These are phyloP conservation scores for Oplegnathus fasciatus DNA, from an alignment of 2,113 vertebrate species.

Conservation along the genomic window DNA sequence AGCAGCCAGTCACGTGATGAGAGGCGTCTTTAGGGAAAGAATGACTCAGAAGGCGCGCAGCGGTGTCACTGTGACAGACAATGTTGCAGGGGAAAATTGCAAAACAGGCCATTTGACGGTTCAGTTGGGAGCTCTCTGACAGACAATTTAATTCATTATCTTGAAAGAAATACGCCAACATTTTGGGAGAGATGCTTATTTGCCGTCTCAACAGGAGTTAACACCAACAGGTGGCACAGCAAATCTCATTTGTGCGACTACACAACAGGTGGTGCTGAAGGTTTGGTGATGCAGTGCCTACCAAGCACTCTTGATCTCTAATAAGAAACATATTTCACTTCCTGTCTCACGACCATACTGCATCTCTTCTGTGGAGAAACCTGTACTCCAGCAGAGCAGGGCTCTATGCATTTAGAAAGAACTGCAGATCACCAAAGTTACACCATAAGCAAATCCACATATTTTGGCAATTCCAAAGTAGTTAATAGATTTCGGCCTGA, in stretches of 20 bases:
- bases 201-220: not conserved
- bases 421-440: no score
- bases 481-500: no score
- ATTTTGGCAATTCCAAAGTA: no score
- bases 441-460: no score
- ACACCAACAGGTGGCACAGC: not conserved
- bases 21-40: not conserved
- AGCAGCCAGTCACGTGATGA: not conserved
- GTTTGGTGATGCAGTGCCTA: not conserved
- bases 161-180: not conserved
- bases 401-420: no score
- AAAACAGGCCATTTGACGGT: no score
- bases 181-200: not conserved
- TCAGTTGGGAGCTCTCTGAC: not conserved
- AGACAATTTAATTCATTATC: not conserved
- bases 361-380: not conserved
- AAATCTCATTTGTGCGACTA: not conserved
- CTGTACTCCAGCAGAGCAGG: no score
- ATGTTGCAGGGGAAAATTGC: not conserved
- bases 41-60: not conserved
- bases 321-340: not conserved
- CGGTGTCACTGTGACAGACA: not conserved
- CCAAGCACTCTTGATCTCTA: no score
- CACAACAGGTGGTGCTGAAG: not conserved
- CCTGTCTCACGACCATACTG: not conserved